Base-by-base conservation (phyloP, 1,140 invertebrate species). In the Drosophila triauraria region DNA sequence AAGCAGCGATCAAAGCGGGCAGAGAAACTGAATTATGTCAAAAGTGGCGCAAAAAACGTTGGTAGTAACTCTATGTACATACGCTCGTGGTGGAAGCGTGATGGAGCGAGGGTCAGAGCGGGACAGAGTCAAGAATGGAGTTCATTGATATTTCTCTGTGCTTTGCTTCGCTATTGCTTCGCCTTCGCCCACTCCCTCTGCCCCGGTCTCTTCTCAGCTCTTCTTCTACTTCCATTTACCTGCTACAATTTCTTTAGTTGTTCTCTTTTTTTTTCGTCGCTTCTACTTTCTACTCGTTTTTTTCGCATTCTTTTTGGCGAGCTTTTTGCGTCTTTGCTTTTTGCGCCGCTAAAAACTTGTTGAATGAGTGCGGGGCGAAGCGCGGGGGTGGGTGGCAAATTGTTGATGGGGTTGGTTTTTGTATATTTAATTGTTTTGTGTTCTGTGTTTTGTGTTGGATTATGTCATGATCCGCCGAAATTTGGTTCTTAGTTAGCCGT, bases 11-110 rank as follows among this genome's bases (percentile, higher is more conserved):
- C 80, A 82, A 81, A 70, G 70, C 68, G 44, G 43, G 30, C 65
- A 70, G 65, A 81, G 53, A 78, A 67, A 78, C 43, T 65, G 61
- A 86, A 86, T 71, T 82, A 82, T 86, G 82, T 85, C 79, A 82
- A 86, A 86, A 87, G 79, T 87, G 83, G 83, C 83, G 71, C 79
- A 87, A 82, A 85, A 76, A 59, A 77, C 65, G 68, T 85, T 69
- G 82, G 70, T 79, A 82, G 61, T 68, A 82, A 60, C 57, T 68
- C 56, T 70, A 69, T 71, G 48, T 56, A 56, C 53, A 40, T 40
- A n/a, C 32, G 4, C 20, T 12, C 15, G 48, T 35, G 32, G 32
- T 40, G 38, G 9, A 10, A 42, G 25, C 50, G 50, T 58, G 50
- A 43, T 30, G 40, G 38, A 17, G 47, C 32, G 50, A 30, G 47